phyloP scores from a whole-genome alignment of 2,113 vertebrate species.

The Cyanoderma ruficeps region DNA sequence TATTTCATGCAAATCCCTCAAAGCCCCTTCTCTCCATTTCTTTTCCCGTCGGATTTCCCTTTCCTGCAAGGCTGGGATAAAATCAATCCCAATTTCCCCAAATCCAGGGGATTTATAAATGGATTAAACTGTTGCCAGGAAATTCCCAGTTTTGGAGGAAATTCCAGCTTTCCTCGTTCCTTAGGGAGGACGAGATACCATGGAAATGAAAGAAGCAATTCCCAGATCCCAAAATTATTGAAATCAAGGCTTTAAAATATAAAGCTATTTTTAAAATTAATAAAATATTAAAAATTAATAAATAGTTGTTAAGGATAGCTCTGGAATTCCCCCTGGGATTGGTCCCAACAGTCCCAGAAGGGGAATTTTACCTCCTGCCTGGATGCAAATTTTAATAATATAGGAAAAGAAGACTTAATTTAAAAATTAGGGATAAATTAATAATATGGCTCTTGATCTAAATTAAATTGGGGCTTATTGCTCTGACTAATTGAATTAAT shows the following conservation, averaged over 20 bases:
- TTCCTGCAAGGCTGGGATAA: not conserved
- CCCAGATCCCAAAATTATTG: not conserved
- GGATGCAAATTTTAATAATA: not conserved
- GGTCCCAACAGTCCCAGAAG: not conserved
- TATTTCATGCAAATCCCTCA: not conserved
- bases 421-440: not conserved
- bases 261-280: not conserved
- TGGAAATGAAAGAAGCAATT: not conserved
- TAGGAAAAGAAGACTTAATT: rapidly evolving
- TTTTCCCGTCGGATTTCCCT: not conserved
- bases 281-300: not conserved
- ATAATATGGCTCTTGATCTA: rapidly evolving
- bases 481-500: no score
- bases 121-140: not conserved
- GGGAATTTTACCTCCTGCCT: not conserved
- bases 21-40: no score
- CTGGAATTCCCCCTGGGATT: rapidly evolving
- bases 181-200: not conserved
- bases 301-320: rapidly evolving
- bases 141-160: not conserved
- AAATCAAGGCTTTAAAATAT: not conserved
- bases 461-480: not conserved
- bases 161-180: not conserved
- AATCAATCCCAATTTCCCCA: not conserved
- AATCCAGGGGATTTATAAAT: not conserved